Evolutionary conservation across 53 echinoderm and acorn worm species (phyloP).

Genomic region (Holothuria leucospilota): DNA sequence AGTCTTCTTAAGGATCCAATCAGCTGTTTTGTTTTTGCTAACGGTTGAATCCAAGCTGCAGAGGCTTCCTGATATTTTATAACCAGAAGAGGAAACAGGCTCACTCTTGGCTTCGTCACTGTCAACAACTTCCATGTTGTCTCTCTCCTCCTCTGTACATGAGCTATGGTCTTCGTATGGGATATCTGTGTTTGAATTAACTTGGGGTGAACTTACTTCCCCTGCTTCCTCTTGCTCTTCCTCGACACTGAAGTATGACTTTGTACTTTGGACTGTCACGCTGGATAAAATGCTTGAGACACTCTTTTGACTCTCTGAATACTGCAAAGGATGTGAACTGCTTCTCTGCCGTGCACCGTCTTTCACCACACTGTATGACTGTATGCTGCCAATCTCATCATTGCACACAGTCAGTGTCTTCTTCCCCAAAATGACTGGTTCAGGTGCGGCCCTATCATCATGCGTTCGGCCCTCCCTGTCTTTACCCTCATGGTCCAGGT

Average conservation of each 20-base stretch:
- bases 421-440: too few relatives aligned
- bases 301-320: slow-evolving; percentile 76
- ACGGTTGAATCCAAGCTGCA: slow-evolving; percentile 30
- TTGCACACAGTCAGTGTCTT: too few relatives aligned
- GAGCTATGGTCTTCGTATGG: too few relatives aligned
- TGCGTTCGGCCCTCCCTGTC: too few relatives aligned
- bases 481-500: too few relatives aligned
- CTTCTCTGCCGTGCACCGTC: neutral
- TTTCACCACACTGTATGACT: too few relatives aligned
- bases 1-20: slow-evolving; percentile 76
- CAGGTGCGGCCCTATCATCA: too few relatives aligned
- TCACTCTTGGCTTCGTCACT: neutral
- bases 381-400: too few relatives aligned
- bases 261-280: slow-evolving; percentile 73
- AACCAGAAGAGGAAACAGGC: neutral
- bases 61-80: slow-evolving; percentile 35
- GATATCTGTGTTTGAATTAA: too few relatives aligned
- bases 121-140: neutral
- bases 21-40: slow-evolving; percentile 31
- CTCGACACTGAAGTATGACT: slow-evolving; percentile 86
- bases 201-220: neutral
- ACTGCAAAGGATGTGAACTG: slow-evolving; percentile 2
- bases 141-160: slow-evolving; percentile 2
- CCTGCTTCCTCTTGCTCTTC: slow-evolving; percentile 21
- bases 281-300: slow-evolving; percentile 88